A percentile compares a stretch with the other conserved stretches of the same genome.
Evolutionary conservation across 2,888 invertebrate species (phyloP).

Genomic region (Dusona sp.): DNA sequence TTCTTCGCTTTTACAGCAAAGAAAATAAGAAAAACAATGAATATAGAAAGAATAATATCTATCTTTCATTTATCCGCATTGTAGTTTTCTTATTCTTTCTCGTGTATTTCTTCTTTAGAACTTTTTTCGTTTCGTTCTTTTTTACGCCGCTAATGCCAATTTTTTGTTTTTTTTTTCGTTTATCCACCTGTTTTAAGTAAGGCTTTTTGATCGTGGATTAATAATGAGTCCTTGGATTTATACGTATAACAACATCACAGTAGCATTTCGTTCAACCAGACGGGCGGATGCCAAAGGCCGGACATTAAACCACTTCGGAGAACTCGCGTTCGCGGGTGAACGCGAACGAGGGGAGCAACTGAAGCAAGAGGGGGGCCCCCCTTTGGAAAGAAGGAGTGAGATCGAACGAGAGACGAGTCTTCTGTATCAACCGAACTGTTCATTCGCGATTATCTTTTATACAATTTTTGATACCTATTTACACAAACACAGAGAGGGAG

Average conservation of each 20-base stretch:
- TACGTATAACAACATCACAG: slow-evolving; percentile 63
- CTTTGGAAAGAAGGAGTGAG: slow-evolving; percentile 44
- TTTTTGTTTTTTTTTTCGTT: slow-evolving; percentile 23
- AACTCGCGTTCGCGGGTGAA: slow-evolving; percentile 71
- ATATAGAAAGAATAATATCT: background rate
- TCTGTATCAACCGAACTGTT: slow-evolving; percentile 40
- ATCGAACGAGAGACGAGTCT: slow-evolving; percentile 41
- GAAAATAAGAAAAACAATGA: background rate
- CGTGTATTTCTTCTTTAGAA: slow-evolving; percentile 50
- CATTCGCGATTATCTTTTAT: slow-evolving; percentile 35
- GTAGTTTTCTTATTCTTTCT: slow-evolving; percentile 37
- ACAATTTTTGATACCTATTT: background rate
- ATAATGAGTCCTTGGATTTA: slow-evolving; percentile 27
- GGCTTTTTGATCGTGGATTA: slow-evolving; percentile 22
- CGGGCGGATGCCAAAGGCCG: slow-evolving; percentile 73
- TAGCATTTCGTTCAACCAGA: slow-evolving; percentile 67
- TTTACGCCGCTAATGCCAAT: slow-evolving; percentile 35
- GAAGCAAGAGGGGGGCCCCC: slow-evolving; percentile 30
- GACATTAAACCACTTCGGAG: slow-evolving; percentile 76
- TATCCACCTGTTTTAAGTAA: slow-evolving; percentile 12
- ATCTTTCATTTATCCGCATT: slow-evolving; percentile 47
- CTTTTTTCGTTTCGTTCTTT: slow-evolving; percentile 26
- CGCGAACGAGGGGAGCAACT: slow-evolving; percentile 63
- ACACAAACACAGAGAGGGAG: background rate
- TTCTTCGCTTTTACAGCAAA: slow-evolving; percentile 2